Percentiles rank a stretch among this genome's conserved stretches.
Evolutionary conservation across 92 coral and sea anemone genomes (phyloP).

Genomic region (Parazoanthus swiftii): DNA sequence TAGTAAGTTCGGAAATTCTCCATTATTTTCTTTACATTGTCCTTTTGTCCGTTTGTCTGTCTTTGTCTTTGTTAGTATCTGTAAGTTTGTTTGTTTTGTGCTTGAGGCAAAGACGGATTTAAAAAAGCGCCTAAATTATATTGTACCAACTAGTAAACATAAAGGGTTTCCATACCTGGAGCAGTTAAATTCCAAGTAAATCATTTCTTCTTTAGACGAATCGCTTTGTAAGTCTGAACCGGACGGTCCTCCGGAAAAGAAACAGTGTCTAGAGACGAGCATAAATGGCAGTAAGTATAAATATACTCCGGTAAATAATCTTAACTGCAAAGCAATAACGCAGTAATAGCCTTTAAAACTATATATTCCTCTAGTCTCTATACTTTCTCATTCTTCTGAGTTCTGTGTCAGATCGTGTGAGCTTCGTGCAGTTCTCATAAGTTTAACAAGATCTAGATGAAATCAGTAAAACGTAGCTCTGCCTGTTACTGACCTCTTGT

Average conservation of each 20-base stretch:
- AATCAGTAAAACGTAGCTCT: too few relatives aligned
- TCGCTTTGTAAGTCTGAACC: conserved; percentile 30
- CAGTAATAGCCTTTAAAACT: neutral
- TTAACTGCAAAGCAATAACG: neutral
- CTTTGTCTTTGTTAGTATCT: neutral
- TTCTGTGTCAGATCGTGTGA: neutral
- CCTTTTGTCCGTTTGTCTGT: neutral
- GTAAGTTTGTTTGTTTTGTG: neutral
- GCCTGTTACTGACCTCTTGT: too few relatives aligned
- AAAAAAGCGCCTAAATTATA: neutral
- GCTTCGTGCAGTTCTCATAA: too few relatives aligned
- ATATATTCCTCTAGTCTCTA: neutral
- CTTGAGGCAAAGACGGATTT: neutral
- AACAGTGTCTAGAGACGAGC: conserved; percentile 32
- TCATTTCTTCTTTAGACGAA: conserved; percentile 31
- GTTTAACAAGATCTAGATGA: too few relatives aligned
- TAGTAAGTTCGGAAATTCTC: neutral
- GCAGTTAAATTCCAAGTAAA: neutral
- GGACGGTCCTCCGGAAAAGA: conserved; percentile 43
- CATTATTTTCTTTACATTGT: neutral
- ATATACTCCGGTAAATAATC: too few relatives aligned
- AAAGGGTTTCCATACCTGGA: neutral
- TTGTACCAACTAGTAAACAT: neutral
- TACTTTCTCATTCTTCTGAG: neutral
- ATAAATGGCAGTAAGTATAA: conserved; percentile 42